Conservation (phyloP, 2,113 vertebrate species). For the Pituophis catenifer region DNA sequence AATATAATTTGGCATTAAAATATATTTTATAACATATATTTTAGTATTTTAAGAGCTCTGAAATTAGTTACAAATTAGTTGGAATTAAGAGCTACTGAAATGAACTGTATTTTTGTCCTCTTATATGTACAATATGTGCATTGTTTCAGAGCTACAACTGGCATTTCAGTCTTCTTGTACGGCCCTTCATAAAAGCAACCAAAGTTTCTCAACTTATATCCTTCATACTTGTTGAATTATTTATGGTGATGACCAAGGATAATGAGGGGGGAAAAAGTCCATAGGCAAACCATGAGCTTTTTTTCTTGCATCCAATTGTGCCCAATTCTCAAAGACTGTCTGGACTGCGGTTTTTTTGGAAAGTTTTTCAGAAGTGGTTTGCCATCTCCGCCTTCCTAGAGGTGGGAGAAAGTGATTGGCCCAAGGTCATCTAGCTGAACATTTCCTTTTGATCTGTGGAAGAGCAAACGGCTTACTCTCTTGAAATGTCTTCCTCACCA, state of each 20-base stretch:
- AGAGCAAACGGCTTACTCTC: not conserved
- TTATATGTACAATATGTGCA: not conserved
- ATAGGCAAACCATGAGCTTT: not conserved
- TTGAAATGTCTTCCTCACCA: not conserved
- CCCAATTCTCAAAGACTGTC: not conserved
- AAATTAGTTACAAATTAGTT: not conserved
- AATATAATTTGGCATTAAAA: not conserved
- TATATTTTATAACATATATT: not conserved
- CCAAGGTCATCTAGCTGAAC: no score
- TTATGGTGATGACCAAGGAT: not conserved
- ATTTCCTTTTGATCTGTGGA: not conserved
- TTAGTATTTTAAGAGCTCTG: not conserved
- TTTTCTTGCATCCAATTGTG: not conserved
- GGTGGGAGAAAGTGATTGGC: not conserved
- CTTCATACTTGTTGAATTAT: not conserved
- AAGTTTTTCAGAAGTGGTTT: not conserved
- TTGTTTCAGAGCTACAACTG: not conserved
- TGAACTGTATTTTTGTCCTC: not conserved
- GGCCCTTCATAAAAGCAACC: not conserved
- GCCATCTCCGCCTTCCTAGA: not conserved
- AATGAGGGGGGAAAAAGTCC: not conserved
- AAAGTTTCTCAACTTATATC: not conserved
- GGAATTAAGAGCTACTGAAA: constrained; percentile 1
- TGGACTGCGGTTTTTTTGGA: not conserved
- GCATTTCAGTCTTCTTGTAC: not conserved